These are phyloP conservation scores for Celastrina argiolus DNA, from an alignment of 2,888 invertebrate species.

Conservation along the genomic window DNA sequence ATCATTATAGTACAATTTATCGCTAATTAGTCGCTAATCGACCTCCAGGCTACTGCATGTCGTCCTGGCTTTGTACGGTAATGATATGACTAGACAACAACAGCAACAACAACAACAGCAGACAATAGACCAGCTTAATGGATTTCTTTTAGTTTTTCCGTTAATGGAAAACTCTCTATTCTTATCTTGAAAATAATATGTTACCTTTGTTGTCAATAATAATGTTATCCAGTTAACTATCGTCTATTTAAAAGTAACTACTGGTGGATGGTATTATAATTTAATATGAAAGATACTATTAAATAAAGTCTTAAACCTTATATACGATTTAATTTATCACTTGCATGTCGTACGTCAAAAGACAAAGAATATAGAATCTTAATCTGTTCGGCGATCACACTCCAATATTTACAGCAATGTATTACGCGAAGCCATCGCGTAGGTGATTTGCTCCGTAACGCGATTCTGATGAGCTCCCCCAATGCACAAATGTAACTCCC, in stretches of 20 bases:
- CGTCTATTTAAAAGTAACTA: background rate
- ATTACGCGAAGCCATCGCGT: background rate
- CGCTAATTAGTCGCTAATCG: background rate
- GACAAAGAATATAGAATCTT: background rate
- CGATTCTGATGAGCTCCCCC: slow-evolving; percentile 54
- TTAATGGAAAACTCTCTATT: background rate
- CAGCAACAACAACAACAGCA: background rate
- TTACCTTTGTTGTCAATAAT: background rate
- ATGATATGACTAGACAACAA: background rate
- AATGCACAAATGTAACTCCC: slow-evolving; percentile 22
- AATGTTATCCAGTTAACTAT: background rate
- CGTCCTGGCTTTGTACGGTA: background rate
- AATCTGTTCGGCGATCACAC: background rate
- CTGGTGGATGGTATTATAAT: no score
- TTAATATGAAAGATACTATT: no score
- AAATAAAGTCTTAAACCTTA: no score
- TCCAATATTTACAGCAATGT: slow-evolving; percentile 16
- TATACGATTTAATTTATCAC: no score
- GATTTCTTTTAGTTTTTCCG: slow-evolving; percentile 10
- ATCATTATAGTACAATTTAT: background rate
- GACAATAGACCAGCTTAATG: background rate
- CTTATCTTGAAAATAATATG: background rate
- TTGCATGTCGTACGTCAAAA: background rate
- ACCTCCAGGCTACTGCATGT: background rate
- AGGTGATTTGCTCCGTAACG: slow-evolving; percentile 41